Percentiles rank a stretch among this genome's conserved stretches.
These are phyloP conservation scores for Carollia perspicillata DNA, from an alignment of 2,113 vertebrate species.

Conservation along the genomic window DNA sequence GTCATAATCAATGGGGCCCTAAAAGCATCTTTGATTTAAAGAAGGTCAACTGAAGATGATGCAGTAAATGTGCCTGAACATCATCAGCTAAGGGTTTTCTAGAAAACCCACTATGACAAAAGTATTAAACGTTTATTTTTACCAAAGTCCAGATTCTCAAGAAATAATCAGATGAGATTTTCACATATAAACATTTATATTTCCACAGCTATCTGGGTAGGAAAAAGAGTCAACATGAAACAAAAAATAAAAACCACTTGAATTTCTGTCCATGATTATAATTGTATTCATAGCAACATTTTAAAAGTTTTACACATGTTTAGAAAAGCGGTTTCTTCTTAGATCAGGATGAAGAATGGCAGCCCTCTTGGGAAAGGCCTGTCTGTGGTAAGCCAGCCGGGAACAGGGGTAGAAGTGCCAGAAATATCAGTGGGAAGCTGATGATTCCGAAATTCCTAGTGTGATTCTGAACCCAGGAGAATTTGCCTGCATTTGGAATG, in stretches of 20 bases:
- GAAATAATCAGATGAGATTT: conserved; percentile 21
- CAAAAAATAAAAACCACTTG: conserved; percentile 57
- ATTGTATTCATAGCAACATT: conserved; percentile 36
- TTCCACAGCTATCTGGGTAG: conserved; percentile 24
- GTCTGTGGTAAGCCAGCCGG: background rate
- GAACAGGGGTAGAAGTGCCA: background rate
- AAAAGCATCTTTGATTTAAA: background rate
- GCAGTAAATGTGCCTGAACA: background rate
- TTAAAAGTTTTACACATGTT: conserved; percentile 40
- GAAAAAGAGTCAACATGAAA: conserved; percentile 29
- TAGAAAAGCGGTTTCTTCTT: conserved; percentile 41
- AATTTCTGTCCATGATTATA: conserved; percentile 25
- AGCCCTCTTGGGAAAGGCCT: background rate
- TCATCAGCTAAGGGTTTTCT: background rate
- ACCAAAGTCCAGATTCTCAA: conserved; percentile 26
- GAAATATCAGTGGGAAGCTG: background rate
- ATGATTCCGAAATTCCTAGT: background rate
- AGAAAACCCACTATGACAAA: background rate
- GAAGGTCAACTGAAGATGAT: background rate
- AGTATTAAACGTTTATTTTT: background rate
- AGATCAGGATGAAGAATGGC: background rate
- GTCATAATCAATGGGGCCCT: background rate
- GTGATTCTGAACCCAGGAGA: background rate
- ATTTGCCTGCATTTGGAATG: background rate
- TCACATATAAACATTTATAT: background rate